Base-by-base conservation (phyloP, 2,797 vertebrate species). In the Aplochiton taeniatus region DNA sequence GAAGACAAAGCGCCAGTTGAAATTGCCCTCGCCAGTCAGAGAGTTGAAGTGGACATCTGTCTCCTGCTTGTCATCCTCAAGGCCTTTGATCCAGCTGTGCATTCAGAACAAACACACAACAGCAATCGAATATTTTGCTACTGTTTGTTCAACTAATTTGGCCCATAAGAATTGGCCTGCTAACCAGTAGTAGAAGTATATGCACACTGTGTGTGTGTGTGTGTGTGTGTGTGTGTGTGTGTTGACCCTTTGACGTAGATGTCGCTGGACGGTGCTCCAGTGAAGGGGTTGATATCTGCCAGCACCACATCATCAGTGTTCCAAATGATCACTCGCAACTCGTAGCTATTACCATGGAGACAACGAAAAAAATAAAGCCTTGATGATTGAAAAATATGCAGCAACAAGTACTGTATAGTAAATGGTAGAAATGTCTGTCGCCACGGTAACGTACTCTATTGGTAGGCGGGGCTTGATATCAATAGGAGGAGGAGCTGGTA, bases 1-100 rank as follows among this genome's bases (percentile, higher is more conserved):
- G 66, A 95, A 98, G 60, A 98, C 79, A 51, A 97, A 98, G 70
- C 95, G 91, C 97, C 96, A 98, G 83, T 96, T 98, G 89, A 98
- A 98, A 89, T 97, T 98, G 63, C 95, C 96, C 85, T 98, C 97
- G 48, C 96, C 95, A 0, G 95, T 98, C 80, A 98, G 84, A 47
- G 96, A 99, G 85, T 93, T 98, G 63, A 98, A 98, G 85, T 98
- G 97, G 69, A 98, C 96, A 0, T 98, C 97, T 0, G 96, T 98
- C 85, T 99, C 96, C 86, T 98, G 97, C 69, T 94, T 96, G n/a
- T 96, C 90, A 0, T 88, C 83, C n/a, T 97, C 94, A 63, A 96
- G 80, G n/a, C 96, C 96, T 79, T 97, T 96, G 63, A 98, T 91
- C 96, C 96, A 98, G 65, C 97, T 99, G 85, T 57, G 12, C 16